A percentile compares a stretch with the other conserved stretches of the same genome.
Conservation (phyloP, 1,140 invertebrate genomes). For the Drosophila triauraria region DNA sequence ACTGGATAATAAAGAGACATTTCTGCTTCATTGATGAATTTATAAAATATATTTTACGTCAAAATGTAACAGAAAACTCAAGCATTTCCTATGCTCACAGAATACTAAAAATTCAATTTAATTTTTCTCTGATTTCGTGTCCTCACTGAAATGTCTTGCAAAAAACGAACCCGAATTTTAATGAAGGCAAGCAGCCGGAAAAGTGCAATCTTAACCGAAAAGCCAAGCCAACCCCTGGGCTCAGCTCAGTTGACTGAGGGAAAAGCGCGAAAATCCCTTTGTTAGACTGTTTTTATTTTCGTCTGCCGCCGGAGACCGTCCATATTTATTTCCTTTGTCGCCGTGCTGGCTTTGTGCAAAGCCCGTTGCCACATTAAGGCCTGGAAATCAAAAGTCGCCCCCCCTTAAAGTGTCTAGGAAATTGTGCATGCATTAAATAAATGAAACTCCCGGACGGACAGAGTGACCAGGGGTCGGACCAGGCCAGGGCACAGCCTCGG, state of each 20-base stretch:
- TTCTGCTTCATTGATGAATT: too few species aligned
- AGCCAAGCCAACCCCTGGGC: constrained; percentile 24
- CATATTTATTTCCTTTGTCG: constrained; percentile 66
- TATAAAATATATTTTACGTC: too few species aligned
- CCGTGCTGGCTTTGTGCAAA: constrained; percentile 45
- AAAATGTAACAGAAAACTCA: background rate
- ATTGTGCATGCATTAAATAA: constrained; percentile 83
- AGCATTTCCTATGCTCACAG: background rate
- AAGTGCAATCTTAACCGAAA: constrained; percentile 72
- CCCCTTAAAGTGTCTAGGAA: constrained; percentile 80
- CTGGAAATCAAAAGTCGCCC: constrained; percentile 75
- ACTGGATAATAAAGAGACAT: too few species aligned
- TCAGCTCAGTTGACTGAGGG: constrained; percentile 30
- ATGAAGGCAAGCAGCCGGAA: constrained; percentile 75
- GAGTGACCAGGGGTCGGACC: constrained; percentile 59
- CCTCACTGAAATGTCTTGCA: background rate
- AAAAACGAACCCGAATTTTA: constrained; percentile 33
- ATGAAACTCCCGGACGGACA: constrained; percentile 69
- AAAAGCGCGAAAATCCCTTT: constrained; percentile 77
- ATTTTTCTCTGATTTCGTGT: background rate
- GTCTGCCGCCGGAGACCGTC: constrained; percentile 66
- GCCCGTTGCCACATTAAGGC: constrained; percentile 54
- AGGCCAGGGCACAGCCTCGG: constrained; percentile 11
- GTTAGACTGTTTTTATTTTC: constrained; percentile 81
- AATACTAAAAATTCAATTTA: background rate